phyloP scores from a whole-genome alignment of 2,888 invertebrate genomes.

The Gibbula magus region DNA sequence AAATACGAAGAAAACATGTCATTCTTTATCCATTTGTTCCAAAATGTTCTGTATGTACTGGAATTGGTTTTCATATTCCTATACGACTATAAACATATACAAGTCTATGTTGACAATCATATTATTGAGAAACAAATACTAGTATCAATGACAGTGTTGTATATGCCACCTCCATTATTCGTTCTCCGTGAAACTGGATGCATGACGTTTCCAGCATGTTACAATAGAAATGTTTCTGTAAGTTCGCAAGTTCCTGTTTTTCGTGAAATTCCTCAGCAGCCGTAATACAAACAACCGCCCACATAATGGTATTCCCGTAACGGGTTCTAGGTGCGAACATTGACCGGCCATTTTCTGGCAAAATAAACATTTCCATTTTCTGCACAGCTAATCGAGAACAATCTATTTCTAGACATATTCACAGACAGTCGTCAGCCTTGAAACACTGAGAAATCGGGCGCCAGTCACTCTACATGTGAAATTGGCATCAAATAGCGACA shows the following conservation, averaged over 20 bases:
- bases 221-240: too few species aligned
- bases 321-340: neutral
- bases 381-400: neutral
- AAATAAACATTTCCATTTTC: slow-evolving; percentile 7
- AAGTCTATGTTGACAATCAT: too few species aligned
- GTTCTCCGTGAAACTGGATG: too few species aligned
- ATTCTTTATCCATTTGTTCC: too few species aligned
- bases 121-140: too few species aligned
- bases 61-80: too few species aligned
- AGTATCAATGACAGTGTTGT: too few species aligned
- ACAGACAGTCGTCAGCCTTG: neutral
- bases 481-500: slow-evolving; percentile 7
- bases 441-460: neutral
- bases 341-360: neutral
- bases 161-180: too few species aligned
- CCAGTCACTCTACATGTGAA: slow-evolving; percentile 1
- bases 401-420: slow-evolving; percentile 1
- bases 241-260: neutral
- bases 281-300: neutral
- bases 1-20: too few species aligned
- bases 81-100: too few species aligned
- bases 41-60: too few species aligned
- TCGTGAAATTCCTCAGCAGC: neutral
- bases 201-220: too few species aligned
- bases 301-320: neutral